These are phyloP conservation scores for Heliconius eleuchia DNA, from an alignment of 1,140 invertebrate species.

Conservation along the genomic window DNA sequence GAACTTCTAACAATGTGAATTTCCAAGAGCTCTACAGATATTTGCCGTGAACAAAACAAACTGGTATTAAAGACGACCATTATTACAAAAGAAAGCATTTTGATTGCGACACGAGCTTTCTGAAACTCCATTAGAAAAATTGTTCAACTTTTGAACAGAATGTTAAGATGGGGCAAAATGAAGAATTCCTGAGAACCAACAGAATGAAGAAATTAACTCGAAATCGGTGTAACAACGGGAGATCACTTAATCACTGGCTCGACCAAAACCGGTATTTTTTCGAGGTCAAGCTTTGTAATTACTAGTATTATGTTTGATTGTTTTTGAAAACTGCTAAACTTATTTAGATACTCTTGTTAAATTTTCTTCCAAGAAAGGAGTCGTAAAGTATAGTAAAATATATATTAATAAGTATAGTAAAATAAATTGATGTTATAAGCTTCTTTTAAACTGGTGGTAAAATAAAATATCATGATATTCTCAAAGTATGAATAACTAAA, in stretches of 20 bases:
- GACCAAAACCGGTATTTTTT: slow-evolving; percentile 57
- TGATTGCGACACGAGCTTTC: slow-evolving; percentile 44
- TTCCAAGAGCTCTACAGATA: slow-evolving; percentile 6
- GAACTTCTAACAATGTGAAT: neutral
- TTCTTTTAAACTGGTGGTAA: neutral
- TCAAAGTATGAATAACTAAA: neutral
- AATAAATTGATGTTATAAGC: neutral
- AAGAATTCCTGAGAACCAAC: slow-evolving; percentile 57
- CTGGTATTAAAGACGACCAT: slow-evolving; percentile 40
- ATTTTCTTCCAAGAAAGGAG: neutral
- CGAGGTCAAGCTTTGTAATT: slow-evolving; percentile 54
- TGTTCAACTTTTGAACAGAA: slow-evolving; percentile 56
- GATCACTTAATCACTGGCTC: slow-evolving; percentile 71
- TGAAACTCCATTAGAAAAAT: slow-evolving; percentile 68
- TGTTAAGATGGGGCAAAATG: slow-evolving; percentile 51
- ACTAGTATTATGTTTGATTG: slow-evolving; percentile 46
- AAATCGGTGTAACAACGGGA: slow-evolving; percentile 73
- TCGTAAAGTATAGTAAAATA: neutral
- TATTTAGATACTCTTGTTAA: neutral
- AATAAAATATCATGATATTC: neutral
- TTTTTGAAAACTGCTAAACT: slow-evolving; percentile 25
- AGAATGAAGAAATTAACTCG: slow-evolving; percentile 79
- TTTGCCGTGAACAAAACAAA: slow-evolving; percentile 27
- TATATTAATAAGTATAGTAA: neutral
- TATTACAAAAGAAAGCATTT: slow-evolving; percentile 45